These are phyloP conservation scores for Macrophya alboannulata DNA, from an alignment of 2,888 invertebrate genomes.

Conservation along the genomic window DNA sequence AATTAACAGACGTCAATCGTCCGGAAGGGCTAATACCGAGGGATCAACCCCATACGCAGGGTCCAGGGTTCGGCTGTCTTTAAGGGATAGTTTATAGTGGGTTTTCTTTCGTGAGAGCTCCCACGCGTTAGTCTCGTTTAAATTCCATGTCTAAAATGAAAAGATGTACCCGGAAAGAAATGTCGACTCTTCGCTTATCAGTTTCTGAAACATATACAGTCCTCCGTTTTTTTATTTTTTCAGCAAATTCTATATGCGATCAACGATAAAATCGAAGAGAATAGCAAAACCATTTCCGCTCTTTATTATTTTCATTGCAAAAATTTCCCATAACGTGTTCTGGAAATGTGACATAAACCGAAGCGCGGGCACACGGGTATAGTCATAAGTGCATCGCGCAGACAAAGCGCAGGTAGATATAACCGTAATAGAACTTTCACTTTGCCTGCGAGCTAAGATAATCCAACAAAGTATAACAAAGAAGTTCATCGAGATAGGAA, in stretches of 20 bases:
- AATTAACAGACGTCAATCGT: conserved; percentile 77
- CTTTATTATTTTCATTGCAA: neutral
- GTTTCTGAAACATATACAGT: neutral
- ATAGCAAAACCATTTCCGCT: neutral
- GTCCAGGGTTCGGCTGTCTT: conserved; percentile 18
- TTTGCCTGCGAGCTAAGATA: neutral
- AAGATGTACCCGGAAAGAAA: neutral
- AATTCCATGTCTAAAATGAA: neutral
- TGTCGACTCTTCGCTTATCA: neutral
- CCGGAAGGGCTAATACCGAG: conserved; percentile 62
- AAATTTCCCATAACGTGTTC: conserved; percentile 9
- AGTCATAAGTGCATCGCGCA: neutral
- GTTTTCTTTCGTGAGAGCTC: neutral
- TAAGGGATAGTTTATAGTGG: conserved; percentile 22
- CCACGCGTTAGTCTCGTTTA: conserved; percentile 9
- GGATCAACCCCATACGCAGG: conserved; percentile 39
- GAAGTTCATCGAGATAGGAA: conserved; percentile 1
- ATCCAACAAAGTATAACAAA: conserved; percentile 9
- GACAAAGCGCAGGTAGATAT: neutral
- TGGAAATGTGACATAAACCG: neutral
- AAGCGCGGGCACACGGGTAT: neutral
- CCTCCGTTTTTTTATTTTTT: too few species aligned
- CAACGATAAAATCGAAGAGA: neutral
- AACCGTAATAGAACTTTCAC: conserved; percentile 20
- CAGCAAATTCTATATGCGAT: neutral